Evolutionary conservation across 2,113 vertebrate species (phyloP), one percentile per base, ranked within the genome.

Genomic region (Callipepla californica): DNA sequence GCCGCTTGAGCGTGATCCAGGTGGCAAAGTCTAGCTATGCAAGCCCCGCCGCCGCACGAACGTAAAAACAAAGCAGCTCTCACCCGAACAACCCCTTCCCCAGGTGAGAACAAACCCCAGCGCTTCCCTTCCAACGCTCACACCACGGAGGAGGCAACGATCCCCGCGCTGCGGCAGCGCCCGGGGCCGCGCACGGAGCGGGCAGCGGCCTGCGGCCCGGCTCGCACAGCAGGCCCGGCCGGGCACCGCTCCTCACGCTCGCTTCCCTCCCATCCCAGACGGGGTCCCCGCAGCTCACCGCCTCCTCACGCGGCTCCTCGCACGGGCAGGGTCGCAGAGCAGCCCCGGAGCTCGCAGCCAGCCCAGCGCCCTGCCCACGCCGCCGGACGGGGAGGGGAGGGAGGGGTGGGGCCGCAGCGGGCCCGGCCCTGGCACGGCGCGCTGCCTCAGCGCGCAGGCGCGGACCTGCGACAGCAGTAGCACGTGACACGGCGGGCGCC

Each of bases 41-140:
- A 1, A 5, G 55, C 26, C 47, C 36, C 12, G 12, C 0, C 2
- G 58, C 18, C 1, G 25, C 17, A 25, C 9, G 8, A 4, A 12
- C 36, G 58, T 42, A 4, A 47, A 30, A 23, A 40, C 11, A 5
- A 38, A 65, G 3, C 47, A 62, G 28, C 5, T 3, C 16, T 11
- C 4, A 13, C 4, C 0, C 2, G 13, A 40, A 34, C 0, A 25
- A 21, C 28, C 59, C 26, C 20, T 48, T 2, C 14, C 16, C 68
- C 68, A 38, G 14, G 25, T 3, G 11, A 11, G 13, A n/a, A 4
- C 42, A 40, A 0, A 32, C 3, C 42, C 23, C 51, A 13, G 32
- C 14, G 3, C 16, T 34, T 9, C 17, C 23, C 18, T 14, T 40
- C 40, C 40, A 40, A 40, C 40, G 40, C 40, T 40, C 40, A 40